Conservation (phyloP, 2,113 vertebrate species). For the Symphodus melops region DNA sequence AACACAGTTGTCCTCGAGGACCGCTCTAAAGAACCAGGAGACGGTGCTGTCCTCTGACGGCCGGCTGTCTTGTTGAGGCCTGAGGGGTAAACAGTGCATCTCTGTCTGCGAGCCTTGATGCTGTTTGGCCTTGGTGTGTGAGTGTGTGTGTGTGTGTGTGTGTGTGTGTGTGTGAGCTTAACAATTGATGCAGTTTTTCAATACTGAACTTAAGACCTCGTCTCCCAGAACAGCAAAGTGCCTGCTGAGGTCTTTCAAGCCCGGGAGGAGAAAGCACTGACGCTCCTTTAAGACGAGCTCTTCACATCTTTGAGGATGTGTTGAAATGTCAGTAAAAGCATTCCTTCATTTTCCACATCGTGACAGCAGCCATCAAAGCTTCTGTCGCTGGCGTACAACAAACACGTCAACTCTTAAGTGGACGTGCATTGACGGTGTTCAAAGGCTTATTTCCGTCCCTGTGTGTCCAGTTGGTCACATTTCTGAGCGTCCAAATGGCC, state of each 20-base stretch:
- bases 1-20: constrained; percentile 42
- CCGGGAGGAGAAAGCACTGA: background rate
- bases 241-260: constrained; percentile 39
- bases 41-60: constrained; percentile 48
- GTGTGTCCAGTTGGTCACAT: constrained; percentile 51
- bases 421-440: background rate
- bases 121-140: constrained; percentile 33
- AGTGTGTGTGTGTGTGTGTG: background rate
- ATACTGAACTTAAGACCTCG: constrained; percentile 12
- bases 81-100: constrained; percentile 58
- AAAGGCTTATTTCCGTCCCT: constrained; percentile 15
- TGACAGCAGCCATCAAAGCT: constrained; percentile 17
- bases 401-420: constrained; percentile 1
- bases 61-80: constrained; percentile 49
- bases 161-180: constrained; percentile 20
- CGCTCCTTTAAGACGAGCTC: constrained; percentile 26
- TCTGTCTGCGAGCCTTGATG: constrained; percentile 53
- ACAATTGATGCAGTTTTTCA: constrained; percentile 36
- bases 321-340: constrained; percentile 9
- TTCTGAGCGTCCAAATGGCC: constrained; percentile 52
- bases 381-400: background rate
- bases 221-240: constrained; percentile 15
- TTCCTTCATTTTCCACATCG: constrained; percentile 18
- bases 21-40: constrained; percentile 41
- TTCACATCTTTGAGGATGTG: constrained; percentile 24